Evolutionary conservation across 92 coral and sea anemone genomes (phyloP).

Genomic region (Actinostola sp.): DNA sequence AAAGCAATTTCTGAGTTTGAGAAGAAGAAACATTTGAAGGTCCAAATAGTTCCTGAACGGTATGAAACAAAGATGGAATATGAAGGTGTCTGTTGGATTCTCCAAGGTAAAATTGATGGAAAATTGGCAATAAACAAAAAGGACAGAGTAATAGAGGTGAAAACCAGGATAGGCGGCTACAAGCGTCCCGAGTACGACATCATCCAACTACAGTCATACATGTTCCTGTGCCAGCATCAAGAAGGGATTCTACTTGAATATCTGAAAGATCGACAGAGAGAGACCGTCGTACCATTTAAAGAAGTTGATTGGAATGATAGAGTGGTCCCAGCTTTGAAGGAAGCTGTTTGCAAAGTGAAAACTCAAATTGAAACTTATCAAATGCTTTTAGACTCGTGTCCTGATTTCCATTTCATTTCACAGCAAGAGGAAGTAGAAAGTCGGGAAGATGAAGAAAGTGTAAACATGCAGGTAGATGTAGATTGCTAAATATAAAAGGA

Average conservation of each 20-base stretch:
- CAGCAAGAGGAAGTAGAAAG: no score
- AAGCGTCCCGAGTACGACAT: conserved; percentile 80
- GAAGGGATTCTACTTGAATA: conserved; percentile 81
- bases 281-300: conserved; percentile 67
- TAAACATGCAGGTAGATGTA: no score
- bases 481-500: no score
- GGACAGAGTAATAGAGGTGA: conserved; percentile 84
- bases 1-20: conserved; percentile 69
- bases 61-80: conserved; percentile 62
- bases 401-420: no score
- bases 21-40: conserved; percentile 55
- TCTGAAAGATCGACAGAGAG: conserved; percentile 66
- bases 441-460: no score
- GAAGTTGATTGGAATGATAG: conserved; percentile 69
- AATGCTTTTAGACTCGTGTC: not conserved
- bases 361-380: conserved; percentile 39
- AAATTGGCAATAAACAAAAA: conserved; percentile 33
- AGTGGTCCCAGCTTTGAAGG: conserved; percentile 65
- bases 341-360: conserved; percentile 67
- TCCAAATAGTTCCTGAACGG: conserved; percentile 34
- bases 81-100: conserved; percentile 72
- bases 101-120: conserved; percentile 86
- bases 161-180: conserved; percentile 77
- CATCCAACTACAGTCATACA: conserved; percentile 85
- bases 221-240: conserved; percentile 73